phyloP scores from a whole-genome alignment of 92 coral and sea anemone species.

The Epizoanthus illoricatus region DNA sequence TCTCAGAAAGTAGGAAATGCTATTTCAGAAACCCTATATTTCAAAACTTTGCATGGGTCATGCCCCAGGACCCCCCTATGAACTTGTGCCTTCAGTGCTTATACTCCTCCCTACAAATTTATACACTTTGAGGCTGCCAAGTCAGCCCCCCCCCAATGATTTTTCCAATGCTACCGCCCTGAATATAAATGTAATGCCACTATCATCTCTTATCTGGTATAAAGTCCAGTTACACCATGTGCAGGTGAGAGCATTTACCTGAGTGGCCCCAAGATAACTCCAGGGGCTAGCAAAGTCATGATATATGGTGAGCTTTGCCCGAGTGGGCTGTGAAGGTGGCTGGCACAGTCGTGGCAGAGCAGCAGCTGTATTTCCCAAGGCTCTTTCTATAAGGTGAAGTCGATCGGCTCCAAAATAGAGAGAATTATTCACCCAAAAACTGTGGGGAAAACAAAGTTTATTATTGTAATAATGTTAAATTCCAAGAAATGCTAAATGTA shows the following conservation, averaged over 20 bases:
- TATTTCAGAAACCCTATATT: no score
- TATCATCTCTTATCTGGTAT: not conserved
- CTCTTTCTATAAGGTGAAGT: conserved; percentile 84
- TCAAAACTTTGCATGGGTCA: not conserved
- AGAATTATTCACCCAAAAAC: conserved; percentile 83
- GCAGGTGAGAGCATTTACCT: conserved; percentile 53
- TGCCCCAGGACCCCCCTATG: not conserved
- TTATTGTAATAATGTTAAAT: not conserved
- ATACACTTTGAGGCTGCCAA: no score
- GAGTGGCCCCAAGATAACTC: conserved; percentile 95
- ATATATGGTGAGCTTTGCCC: conserved; percentile 79
- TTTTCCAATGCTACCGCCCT: no score
- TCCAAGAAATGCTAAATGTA: no score
- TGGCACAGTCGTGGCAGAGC: conserved; percentile 60
- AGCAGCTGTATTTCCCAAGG: conserved; percentile 65
- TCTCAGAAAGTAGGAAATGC: no score
- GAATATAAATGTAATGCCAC: no score
- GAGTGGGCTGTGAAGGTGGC: conserved; percentile 64
- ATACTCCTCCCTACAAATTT: no score
- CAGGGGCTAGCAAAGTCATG: conserved; percentile 97
- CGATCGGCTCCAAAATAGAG: conserved; percentile 87
- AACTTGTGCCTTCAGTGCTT: no score
- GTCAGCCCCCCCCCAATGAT: no score
- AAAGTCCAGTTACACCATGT: not conserved
- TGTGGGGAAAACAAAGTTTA: conserved; percentile 24